These are phyloP conservation scores for Meganola albula DNA, from an alignment of 2,888 invertebrate species.

Conservation along the genomic window DNA sequence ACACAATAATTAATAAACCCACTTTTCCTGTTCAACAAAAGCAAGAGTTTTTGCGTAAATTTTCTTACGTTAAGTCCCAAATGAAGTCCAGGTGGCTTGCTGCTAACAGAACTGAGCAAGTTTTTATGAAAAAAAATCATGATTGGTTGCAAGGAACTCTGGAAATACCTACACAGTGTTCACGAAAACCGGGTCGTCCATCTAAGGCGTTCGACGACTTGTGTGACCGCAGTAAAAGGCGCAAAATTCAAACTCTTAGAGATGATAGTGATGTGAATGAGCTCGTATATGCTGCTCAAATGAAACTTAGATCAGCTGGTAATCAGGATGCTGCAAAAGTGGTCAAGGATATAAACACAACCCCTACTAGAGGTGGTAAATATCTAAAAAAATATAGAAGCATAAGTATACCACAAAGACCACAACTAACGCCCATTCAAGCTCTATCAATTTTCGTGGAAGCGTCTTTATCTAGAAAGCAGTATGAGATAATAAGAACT, in stretches of 20 bases:
- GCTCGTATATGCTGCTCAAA: neutral
- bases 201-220: conserved; percentile 26
- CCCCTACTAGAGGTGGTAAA: neutral
- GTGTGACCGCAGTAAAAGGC: conserved; percentile 3
- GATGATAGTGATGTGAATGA: neutral
- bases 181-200: neutral
- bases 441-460: neutral
- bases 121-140: too few relatives aligned
- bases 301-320: neutral
- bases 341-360: neutral
- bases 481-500: conserved; percentile 17
- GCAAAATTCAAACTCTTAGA: neutral
- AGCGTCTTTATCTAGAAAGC: neutral
- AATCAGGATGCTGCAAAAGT: neutral
- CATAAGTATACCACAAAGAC: neutral
- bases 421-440: neutral
- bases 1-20: too few relatives aligned
- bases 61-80: too few relatives aligned
- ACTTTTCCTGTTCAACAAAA: too few relatives aligned
- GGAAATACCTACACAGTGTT: too few relatives aligned
- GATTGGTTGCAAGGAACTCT: too few relatives aligned
- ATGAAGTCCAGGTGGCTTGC: too few relatives aligned
- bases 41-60: too few relatives aligned
- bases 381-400: neutral
- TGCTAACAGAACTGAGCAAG: too few relatives aligned